Evolutionary conservation across 2,888 invertebrate genomes (phyloP), one percentile per base, ranked within the genome.

Genomic region (Suillia variegata): DNA sequence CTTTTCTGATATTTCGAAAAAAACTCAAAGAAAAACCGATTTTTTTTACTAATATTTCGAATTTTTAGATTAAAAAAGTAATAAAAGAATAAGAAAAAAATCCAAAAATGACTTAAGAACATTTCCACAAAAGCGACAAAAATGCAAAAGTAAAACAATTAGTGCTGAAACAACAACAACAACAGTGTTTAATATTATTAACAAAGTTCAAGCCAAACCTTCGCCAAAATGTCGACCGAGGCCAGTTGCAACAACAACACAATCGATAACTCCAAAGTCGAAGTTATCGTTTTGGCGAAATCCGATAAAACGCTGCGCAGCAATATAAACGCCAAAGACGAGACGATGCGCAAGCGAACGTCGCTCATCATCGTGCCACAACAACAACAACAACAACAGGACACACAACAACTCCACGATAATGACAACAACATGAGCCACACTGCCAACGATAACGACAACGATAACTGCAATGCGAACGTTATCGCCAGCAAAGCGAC

Each of bases 311-410:
- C 81, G 2, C 70, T 82, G 20, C 80, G 80, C 58, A 80, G 80
- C 64, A 82, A 81, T 54, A 81, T 82, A 56, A 79, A 82, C 66
- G 74, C 76, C 68, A 80, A 77, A 73, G 80, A 82, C 63, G 82
- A 82, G 49, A 70, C 78, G 2, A 60, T 78, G 31, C 69, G 82
- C 42, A 82, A 82, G 59, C 80, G 82, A 15, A 82, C 82, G 54
- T 82, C 82, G 15, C 65, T 82, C 26, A 76, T 78, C 31, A 80
- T 82, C 42, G 78, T 81, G 66, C 81, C 81, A 22, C 80, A 75
- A 62, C 24, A 58, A 55, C 18, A 58, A 62, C 26, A 47, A 50
- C 10, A 50, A 54, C 12, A 49, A 59, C n/a, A 22, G 22, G 49
- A 49, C 13, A 24, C 6, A 4, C 18, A 26, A 54, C 73, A 74